Evolutionary conservation across 2,797 vertebrate genomes (phyloP).

Genomic region (Hypotaenidia philippensis): DNA sequence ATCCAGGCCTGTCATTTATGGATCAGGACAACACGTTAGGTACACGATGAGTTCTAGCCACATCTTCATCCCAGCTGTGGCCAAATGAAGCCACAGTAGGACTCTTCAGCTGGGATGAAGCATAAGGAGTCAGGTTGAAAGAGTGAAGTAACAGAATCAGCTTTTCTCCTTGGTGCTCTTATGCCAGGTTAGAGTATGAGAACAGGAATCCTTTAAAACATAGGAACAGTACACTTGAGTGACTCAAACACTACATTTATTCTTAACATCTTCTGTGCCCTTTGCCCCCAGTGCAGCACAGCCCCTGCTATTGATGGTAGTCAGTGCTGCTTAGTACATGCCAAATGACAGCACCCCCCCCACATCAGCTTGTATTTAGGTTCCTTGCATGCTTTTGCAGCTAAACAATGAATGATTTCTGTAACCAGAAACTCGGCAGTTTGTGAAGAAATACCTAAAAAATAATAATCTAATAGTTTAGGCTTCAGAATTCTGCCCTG

Average conservation of each 20-base stretch:
- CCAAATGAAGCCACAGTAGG: too few relatives aligned
- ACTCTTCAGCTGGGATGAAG: not conserved
- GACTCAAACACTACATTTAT: not conserved
- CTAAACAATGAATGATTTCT: not conserved
- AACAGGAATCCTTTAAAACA: not conserved
- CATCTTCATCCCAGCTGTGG: too few relatives aligned
- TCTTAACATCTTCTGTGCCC: too few relatives aligned
- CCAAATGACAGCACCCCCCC: not conserved
- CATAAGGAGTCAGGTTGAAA: not conserved
- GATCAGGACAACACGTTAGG: fast-evolving
- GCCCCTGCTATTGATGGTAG: not conserved
- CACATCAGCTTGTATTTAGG: not conserved
- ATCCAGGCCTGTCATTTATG: not conserved
- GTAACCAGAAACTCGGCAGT: not conserved
- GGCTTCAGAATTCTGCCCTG: not conserved
- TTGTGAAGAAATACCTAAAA: not conserved
- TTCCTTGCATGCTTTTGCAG: not conserved
- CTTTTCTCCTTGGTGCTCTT: not conserved
- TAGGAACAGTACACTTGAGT: not conserved
- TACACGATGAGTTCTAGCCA: not conserved
- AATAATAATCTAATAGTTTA: not conserved
- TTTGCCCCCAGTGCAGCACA: fast-evolving
- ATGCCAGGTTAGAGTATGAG: not conserved
- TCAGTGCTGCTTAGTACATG: not conserved
- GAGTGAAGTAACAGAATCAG: not conserved